Evolutionary conservation across 2,113 vertebrate genomes (phyloP), one percentile per base, ranked within the genome.

Genomic region (Eolophus roseicapilla): DNA sequence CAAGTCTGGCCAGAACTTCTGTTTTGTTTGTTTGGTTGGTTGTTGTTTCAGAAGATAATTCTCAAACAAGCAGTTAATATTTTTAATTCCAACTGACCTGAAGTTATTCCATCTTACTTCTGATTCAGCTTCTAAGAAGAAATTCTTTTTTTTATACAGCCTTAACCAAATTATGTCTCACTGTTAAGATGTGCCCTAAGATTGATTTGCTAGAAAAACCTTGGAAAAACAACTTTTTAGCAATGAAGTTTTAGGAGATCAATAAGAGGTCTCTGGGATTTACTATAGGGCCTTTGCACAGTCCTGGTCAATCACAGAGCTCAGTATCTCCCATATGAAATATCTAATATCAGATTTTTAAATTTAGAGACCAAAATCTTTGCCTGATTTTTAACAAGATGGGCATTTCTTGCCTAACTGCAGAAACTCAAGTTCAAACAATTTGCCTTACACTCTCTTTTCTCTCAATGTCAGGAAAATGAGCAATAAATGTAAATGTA

Each of bases 401-500:
- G 5, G 90, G 53, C 10, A 74, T 62, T 94, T 81, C 41, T 92
- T 80, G 20, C 78, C 25, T 65, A 69, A 80, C 44, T 74, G 67
- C 52, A 85, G 70, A 84, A 85, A 82, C 62, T 49, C 21, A 76
- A 62, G 67, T 94, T 95, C 85, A 91, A 89, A 94, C 29, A 87
- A 65, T 90, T 69, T 95, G 78, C 31, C 39, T 92, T 79, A 49
- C 19, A 31, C 15, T 59, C 28, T 63, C 46, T 86, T 77, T 87
- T 93, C 83, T 92, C 62, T 87, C 86, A 55, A 9, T 87, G 86
- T 87, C 86, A 86, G n/a, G 75, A 88, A 93, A 90, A 93, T 44
- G 62, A 92, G 67, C 88, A 94, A 79, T 76, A 82, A 85, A 97
- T 87, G 76, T 74, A 95, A 93, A 90, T 83, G 59, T n/a, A 57